phyloP scores from a whole-genome alignment of 2,888 invertebrate species.

The Mesochorus sp. region DNA sequence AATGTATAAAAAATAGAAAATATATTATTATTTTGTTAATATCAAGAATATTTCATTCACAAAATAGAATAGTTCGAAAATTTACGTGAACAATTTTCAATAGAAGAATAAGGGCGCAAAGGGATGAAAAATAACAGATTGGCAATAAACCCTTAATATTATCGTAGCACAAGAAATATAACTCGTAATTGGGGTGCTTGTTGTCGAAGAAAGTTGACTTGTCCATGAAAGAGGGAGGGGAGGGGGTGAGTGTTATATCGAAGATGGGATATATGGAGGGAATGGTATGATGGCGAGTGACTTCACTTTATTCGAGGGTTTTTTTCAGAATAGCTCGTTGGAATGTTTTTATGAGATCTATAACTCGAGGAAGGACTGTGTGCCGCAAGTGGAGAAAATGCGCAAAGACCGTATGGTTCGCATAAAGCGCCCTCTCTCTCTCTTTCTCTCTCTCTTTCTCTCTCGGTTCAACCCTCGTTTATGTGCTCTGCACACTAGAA shows the following conservation, averaged over 20 bases:
- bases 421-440: constrained; percentile 26
- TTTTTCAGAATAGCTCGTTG: constrained; percentile 54
- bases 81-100: not conserved
- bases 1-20: too few relatives aligned
- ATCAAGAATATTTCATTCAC: too few relatives aligned
- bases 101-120: not conserved
- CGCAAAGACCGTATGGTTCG: constrained; percentile 44
- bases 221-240: not conserved
- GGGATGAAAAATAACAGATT: not conserved
- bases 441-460: not conserved
- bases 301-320: constrained; percentile 56
- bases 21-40: too few relatives aligned
- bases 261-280: not conserved
- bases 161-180: constrained; percentile 9
- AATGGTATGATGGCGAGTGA: constrained; percentile 6
- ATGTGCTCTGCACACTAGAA: too few relatives aligned
- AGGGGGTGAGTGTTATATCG: constrained; percentile 3
- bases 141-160: constrained; percentile 22
- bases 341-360: constrained; percentile 62
- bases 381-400: constrained; percentile 28
- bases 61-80: not conserved
- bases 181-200: constrained; percentile 19
- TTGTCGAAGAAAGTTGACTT: constrained; percentile 5
- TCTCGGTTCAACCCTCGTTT: too few relatives aligned
- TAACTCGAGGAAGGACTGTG: constrained; percentile 46